Evolutionary conservation across 2,113 vertebrate genomes (phyloP), one percentile per base, ranked within the genome.

Genomic region (Bubo scandiacus): DNA sequence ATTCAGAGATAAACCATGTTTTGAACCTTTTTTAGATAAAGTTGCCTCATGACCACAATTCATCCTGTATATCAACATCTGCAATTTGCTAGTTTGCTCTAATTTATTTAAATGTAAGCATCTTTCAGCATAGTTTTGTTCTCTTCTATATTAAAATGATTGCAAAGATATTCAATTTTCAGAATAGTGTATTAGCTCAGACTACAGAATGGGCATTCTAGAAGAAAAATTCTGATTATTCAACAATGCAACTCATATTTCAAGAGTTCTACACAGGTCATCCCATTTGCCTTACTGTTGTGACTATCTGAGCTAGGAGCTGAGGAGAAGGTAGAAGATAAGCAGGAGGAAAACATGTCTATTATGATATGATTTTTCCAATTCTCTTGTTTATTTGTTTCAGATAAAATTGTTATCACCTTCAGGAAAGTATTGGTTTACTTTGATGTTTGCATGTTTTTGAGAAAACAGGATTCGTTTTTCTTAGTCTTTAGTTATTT

Each of bases 151-250:
- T 90, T 88, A 81, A 85, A 97, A 95, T 74, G 80, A 92, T 93
- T 78, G 91, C 80, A 67, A 77, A 91, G 74, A 90, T 88, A 97
- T 87, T 94, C 68, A 91, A 83, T 91, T 96, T 73, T 86, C 78
- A 82, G 74, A 93, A 55, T 65, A 62, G 21, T 22, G 30, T 27
- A 63, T 83, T 96, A 91, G 9, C 58, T 90, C n/a, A 79, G 47
- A 68, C 27, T 94, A 84, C 29, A 81, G 52, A 94, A 81, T 11
- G 11, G 40, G 32, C 52, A 63, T 91, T 94, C 55, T 54, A 92
- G 55, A 55, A 74, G 23, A 58, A 92, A 92, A 90, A 81, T 71
- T 86, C 38, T 54, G 65, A 95, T 86, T 95, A 49, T 49, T 73
- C 79, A 78, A 84, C 77, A 70, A 62, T 77, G n/a, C 30, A 79